These are phyloP conservation scores for Plutomurus gul DNA, from an alignment of 1,140 invertebrate species.

Conservation along the genomic window DNA sequence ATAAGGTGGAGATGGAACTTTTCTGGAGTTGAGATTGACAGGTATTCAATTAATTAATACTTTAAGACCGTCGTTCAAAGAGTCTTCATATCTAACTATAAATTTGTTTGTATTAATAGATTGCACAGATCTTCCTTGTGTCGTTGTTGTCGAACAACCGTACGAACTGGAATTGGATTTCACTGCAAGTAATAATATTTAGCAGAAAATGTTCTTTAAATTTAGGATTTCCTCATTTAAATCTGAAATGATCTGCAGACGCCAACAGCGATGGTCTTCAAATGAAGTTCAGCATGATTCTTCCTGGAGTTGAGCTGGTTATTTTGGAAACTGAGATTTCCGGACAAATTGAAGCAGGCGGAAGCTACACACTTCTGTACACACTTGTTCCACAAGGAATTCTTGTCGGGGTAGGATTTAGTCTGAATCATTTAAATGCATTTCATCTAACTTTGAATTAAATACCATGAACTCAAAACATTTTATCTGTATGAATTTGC, in stretches of 20 bases:
- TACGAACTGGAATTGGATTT: conserved; percentile 1
- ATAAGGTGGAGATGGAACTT: not conserved
- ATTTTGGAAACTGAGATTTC: not conserved
- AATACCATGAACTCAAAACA: not conserved
- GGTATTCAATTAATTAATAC: no score
- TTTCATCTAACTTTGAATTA: no score
- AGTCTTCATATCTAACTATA: no score
- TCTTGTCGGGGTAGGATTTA: not conserved
- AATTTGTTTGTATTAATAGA: no score
- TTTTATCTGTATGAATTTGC: not conserved
- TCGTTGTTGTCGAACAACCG: not conserved
- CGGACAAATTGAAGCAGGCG: not conserved
- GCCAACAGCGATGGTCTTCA: not conserved
- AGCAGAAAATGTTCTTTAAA: not conserved
- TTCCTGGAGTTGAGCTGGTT: not conserved
- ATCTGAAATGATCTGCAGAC: not conserved
- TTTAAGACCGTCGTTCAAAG: no score
- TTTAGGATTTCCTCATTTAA: not conserved
- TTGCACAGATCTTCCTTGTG: not conserved
- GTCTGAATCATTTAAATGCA: no score
- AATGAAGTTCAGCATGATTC: not conserved
- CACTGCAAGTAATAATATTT: not conserved
- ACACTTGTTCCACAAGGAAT: not conserved
- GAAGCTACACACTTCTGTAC: not conserved
- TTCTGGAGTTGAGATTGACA: not conserved